Conservation (phyloP, 2,888 invertebrate species). For the Athetis lepigone region DNA sequence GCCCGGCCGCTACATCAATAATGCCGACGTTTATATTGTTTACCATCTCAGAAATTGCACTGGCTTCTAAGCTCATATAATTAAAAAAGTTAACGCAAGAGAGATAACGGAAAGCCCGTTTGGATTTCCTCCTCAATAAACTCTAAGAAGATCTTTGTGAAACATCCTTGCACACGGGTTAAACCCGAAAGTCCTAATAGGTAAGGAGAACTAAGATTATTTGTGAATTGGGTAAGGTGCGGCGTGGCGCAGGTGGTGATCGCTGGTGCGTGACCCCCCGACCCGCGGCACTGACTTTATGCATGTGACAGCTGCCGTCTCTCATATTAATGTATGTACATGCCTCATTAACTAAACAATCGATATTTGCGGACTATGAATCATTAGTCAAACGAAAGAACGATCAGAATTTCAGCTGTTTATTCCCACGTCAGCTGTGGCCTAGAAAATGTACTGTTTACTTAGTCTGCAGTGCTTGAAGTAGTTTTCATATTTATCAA, state of each 20-base stretch:
- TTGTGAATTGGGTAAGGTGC: background rate
- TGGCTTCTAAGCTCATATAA: background rate
- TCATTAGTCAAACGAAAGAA: slow-evolving; percentile 7
- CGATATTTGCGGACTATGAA: slow-evolving; percentile 10
- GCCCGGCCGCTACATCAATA: background rate
- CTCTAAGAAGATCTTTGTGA: background rate
- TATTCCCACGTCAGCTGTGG: slow-evolving; percentile 28
- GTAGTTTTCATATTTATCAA: background rate
- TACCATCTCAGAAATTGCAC: background rate
- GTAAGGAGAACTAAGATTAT: background rate
- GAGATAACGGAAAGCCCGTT: background rate
- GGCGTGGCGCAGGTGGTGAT: slow-evolving; percentile 36
- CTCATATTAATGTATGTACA: background rate
- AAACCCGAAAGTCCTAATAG: background rate
- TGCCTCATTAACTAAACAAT: slow-evolving; percentile 3
- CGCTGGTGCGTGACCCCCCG: slow-evolving; percentile 49
- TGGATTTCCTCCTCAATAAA: background rate
- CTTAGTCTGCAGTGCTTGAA: background rate
- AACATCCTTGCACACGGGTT: background rate
- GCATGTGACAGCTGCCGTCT: slow-evolving; percentile 28
- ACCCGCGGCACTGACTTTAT: slow-evolving; percentile 24
- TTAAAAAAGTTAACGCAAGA: too few species aligned
- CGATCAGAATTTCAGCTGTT: slow-evolving; percentile 21
- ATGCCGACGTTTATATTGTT: background rate
- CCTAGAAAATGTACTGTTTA: slow-evolving; percentile 21